These are phyloP conservation scores for Drosophila kurseongensis DNA, from an alignment of 1,140 invertebrate species.

Conservation along the genomic window DNA sequence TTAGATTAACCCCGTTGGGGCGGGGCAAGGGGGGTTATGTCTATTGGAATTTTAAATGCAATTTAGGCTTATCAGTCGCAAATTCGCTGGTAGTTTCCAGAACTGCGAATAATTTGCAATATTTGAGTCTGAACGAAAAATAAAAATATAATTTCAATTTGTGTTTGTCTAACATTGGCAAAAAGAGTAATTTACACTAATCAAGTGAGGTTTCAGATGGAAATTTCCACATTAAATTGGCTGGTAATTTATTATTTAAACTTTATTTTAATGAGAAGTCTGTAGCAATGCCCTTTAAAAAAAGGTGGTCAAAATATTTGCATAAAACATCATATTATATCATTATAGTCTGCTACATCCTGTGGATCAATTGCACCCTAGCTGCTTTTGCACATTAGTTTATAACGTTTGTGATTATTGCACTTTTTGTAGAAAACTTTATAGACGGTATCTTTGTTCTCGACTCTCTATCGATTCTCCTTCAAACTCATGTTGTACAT, in stretches of 20 bases:
- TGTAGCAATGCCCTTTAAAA: too few species aligned
- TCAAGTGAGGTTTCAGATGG: too few species aligned
- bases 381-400: slow-evolving; percentile 9
- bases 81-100: neutral
- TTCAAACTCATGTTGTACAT: slow-evolving; percentile 78
- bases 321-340: neutral
- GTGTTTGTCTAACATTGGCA: neutral
- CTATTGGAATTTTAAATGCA: slow-evolving; percentile 70
- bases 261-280: too few species aligned
- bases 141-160: slow-evolving; percentile 1
- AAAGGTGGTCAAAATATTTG: too few species aligned
- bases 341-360: too few species aligned
- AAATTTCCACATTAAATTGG: too few species aligned
- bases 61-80: slow-evolving; percentile 42
- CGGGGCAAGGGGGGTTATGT: neutral
- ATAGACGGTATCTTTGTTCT: too few species aligned
- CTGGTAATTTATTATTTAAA: too few species aligned
- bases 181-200: too few species aligned
- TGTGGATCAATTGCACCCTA: slow-evolving; percentile 1
- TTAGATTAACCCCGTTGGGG: slow-evolving; percentile 42
- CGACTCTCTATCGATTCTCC: slow-evolving; percentile 22
- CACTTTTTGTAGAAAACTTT: slow-evolving; percentile 15
- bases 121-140: neutral
- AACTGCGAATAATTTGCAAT: neutral
- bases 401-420: neutral